Percentiles rank a stretch among this genome's conserved stretches.
Conservation (phyloP, 2,113 vertebrate genomes). For the Panthera leo region DNA sequence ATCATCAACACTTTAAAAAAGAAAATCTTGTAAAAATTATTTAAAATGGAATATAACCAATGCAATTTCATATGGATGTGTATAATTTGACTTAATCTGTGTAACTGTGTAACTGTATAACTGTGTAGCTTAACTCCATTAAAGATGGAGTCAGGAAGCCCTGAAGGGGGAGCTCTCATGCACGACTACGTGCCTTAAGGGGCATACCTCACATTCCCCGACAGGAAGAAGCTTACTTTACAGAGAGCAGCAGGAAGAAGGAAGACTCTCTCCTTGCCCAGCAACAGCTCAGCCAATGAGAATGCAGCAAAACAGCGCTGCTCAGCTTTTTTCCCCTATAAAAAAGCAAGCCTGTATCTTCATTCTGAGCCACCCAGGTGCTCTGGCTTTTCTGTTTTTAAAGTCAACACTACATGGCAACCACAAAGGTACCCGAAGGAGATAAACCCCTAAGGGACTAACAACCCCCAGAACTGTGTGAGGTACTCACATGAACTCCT, state of each 20-base stretch:
- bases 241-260: not conserved
- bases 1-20: not conserved
- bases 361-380: not conserved
- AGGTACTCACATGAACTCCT: not conserved
- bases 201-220: not conserved
- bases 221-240: not conserved
- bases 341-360: not conserved
- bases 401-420: not conserved
- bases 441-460: not conserved
- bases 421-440: not conserved
- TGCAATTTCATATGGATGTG: not conserved
- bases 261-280: not conserved
- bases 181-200: not conserved
- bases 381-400: not conserved
- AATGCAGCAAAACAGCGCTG: not conserved
- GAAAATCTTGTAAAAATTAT: not conserved
- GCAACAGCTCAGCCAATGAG: not conserved
- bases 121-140: not conserved
- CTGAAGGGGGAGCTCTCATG: not conserved
- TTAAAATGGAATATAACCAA: constrained; percentile 11
- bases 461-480: not conserved
- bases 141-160: not conserved
- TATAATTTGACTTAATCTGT: not conserved
- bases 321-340: not conserved
- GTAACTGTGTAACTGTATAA: not conserved